These are phyloP conservation scores for Alectura lathami DNA, from an alignment of 2,113 vertebrate genomes.

Conservation along the genomic window DNA sequence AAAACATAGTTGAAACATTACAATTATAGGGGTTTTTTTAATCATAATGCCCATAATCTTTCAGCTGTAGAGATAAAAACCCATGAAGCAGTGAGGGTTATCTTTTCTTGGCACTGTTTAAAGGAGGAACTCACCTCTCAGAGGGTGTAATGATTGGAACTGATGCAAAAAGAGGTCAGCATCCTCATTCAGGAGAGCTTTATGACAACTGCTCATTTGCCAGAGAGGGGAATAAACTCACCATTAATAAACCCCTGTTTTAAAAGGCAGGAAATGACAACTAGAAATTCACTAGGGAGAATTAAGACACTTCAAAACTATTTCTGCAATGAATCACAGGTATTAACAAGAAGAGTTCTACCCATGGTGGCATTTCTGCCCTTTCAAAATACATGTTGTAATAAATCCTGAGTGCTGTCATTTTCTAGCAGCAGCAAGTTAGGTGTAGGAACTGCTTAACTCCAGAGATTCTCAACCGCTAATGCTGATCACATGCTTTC, in stretches of 20 bases:
- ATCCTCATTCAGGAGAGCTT: conserved; percentile 17
- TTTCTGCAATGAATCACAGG: conserved; percentile 35
- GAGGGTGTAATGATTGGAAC: conserved; percentile 20
- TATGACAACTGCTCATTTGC: conserved; percentile 31
- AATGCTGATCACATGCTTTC: not conserved
- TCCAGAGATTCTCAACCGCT: not conserved
- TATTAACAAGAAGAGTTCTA: conserved; percentile 31
- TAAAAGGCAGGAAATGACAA: conserved; percentile 2
- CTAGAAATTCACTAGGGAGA: conserved; percentile 38
- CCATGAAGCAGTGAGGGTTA: not conserved
- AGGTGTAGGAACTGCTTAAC: not conserved
- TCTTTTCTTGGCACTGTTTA: not conserved
- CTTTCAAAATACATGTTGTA: not conserved
- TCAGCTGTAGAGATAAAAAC: not conserved
- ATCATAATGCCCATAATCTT: not conserved
- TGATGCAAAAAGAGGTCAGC: conserved; percentile 50
- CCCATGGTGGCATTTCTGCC: not conserved
- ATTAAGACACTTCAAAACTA: conserved; percentile 5
- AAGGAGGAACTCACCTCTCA: conserved; percentile 5
- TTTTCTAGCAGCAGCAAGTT: not conserved
- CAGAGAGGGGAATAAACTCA: not conserved
- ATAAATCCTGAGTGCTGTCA: not conserved
- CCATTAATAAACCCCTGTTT: conserved; percentile 4
- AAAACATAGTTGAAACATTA: not conserved
- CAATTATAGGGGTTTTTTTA: no score